Evolutionary conservation across 2,113 vertebrate species (phyloP).

Genomic region (Pica pica): DNA sequence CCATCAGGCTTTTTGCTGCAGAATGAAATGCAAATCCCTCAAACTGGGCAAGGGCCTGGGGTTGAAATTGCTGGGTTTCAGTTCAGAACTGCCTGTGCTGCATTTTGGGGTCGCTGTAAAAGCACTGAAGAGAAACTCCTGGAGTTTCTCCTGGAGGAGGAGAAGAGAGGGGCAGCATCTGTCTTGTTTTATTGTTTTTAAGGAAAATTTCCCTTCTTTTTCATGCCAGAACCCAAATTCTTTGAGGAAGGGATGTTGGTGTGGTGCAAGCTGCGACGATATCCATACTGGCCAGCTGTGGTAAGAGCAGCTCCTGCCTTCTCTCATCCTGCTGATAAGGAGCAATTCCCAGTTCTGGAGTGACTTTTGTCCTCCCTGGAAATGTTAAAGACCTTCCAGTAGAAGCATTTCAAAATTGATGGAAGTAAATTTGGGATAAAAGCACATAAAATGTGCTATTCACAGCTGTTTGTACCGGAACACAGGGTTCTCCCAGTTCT

Average conservation of each 20-base stretch:
- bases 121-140: not conserved
- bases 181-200: not conserved
- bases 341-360: not conserved
- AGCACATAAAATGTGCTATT: accelerated
- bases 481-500: not conserved
- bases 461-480: accelerated
- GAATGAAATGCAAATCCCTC: not conserved
- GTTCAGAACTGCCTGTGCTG: not conserved
- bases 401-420: not conserved
- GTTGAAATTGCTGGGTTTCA: accelerated
- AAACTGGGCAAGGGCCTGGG: not conserved
- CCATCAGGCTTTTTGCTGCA: not conserved
- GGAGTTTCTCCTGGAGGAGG: not conserved
- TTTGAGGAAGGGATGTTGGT: conserved; percentile 72
- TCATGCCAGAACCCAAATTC: conserved; percentile 45
- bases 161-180: too few relatives aligned
- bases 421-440: not conserved
- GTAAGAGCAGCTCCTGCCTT: conserved; percentile 54
- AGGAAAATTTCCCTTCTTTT: not conserved
- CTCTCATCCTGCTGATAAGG: not conserved
- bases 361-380: not conserved
- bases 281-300: conserved; percentile 79
- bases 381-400: not conserved
- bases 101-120: accelerated
- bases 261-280: conserved; percentile 76